Conservation (phyloP, 1,140 invertebrate genomes). For the Lordiphosa collinella region DNA sequence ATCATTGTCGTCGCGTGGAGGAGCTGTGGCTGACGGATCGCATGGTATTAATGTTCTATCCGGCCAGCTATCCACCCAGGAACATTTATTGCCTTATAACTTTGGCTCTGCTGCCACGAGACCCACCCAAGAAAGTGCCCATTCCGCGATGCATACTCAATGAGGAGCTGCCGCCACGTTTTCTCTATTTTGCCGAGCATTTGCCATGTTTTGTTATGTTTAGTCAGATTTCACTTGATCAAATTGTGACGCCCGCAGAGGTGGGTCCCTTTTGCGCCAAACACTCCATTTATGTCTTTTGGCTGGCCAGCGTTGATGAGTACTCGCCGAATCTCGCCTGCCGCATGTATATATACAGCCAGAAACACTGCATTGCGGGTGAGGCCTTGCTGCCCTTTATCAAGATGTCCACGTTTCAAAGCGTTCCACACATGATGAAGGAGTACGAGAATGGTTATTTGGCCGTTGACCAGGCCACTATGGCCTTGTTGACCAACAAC, state of each 20-base stretch:
- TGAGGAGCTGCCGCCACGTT: neutral
- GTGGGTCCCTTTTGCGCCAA: neutral
- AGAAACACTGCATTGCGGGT: neutral
- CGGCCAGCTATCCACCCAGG: neutral
- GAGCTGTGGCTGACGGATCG: conserved; percentile 20
- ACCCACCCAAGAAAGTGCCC: neutral
- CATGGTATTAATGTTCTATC: conserved; percentile 1
- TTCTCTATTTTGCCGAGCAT: conserved; percentile 15
- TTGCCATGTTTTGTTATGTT: conserved; percentile 13
- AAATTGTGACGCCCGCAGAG: too few species aligned
- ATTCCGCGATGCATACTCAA: neutral
- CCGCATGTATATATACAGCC: conserved; percentile 1
- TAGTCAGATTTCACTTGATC: neutral
- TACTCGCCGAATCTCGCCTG: neutral
- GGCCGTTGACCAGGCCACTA: conserved; percentile 12
- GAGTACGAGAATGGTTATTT: neutral
- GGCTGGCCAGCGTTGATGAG: conserved; percentile 6
- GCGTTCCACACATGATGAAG: neutral
- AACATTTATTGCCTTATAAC: conserved; percentile 9
- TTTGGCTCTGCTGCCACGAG: neutral
- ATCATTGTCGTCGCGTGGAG: conserved; percentile 18
- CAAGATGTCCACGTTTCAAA: neutral
- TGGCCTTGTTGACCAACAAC: conserved; percentile 1
- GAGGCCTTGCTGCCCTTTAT: neutral
- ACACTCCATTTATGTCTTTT: conserved; percentile 9